Evolutionary conservation across 1,140 invertebrate genomes (phyloP), one percentile per base, ranked within the genome.

Genomic region (Dendrolimus punctatus): DNA sequence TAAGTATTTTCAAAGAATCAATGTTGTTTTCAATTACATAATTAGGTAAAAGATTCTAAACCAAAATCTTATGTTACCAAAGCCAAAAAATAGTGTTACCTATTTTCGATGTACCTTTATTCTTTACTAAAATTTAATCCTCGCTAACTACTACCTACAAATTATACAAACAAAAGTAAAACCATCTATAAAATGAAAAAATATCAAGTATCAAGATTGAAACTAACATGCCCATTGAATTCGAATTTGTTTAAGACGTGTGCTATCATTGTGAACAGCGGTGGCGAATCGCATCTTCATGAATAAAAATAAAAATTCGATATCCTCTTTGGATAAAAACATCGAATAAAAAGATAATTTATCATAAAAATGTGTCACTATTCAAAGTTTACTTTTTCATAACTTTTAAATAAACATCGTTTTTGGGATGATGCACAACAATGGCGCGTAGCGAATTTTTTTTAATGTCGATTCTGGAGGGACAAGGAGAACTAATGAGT

Each of bases 321-420:
- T 83, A 83, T 81, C 77, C 73, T 70, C 75, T 80, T 81, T 77
- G 59, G 80, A 85, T 81, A 68, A 76, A 80, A 75, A 72, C 68
- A 72, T 79, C 74, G 71, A 77, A 83, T 85, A 80, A 85, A 85
- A 85, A 76, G 65, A 64, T 69, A 76, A 85, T 85, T 80, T 80
- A 85, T 85, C 82, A 85, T 82, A 85, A 79, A 77, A 52, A 62
- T 73, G 37, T 64, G 46, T 52, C 58, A 51, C 69, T 66, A 71
- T 75, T 79, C 71, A 73, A 66, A 57, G 55, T 53, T 68, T 55
- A 66, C 50, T 76, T 75, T 79, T 81, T 85, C 81, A 83, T 80
- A 80, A 71, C 71, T 66, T 79, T 81, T 83, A 85, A 85, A 85
- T 85, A 81, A 85, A 85, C 81, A 85, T 77, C 69, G 66, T 77